Base-by-base conservation (phyloP, 2,113 vertebrate species). In the Entelurus aequoreus region DNA sequence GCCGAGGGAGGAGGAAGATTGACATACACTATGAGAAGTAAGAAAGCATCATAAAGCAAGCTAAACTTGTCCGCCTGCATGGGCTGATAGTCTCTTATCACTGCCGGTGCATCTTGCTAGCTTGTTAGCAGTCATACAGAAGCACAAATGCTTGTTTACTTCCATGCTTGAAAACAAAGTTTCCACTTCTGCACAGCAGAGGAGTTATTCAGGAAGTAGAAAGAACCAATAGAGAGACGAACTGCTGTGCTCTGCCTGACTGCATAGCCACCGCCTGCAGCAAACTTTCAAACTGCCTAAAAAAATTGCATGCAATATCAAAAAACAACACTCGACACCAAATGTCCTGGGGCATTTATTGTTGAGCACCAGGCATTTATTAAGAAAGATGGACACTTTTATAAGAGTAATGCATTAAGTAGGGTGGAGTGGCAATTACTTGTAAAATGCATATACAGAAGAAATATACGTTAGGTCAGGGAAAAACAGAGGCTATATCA, bases 231-330 rank as follows among this genome's bases (percentile, higher is more conserved):
- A 53, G 62, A 76, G 62, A 76, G 70, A 80, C 71, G 80, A 68
- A 79, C 68, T 74, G 77, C 82, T 80, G 75, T 46, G 68, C 66
- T 74, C 57, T 77, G 74, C 79, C 74, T 67, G 69, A 71, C 72
- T 83, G 72, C 66, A 76, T 72, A 83, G 78, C 66, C 63, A 65
- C 59, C 77, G 78, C 80, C 82, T 82, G 77, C 75, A 77, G 71
- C 68, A 77, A 78, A 46, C 42, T 46, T 42, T 3, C 40, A 42
- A 46, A 46, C 42, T 46, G 42, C 10, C 11, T 46, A 46, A 11
- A 46, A 46, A 46, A 42, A 44, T 42, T 9, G 6, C 40, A 42
- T 42, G 40, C 40, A 42, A 42, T 8, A 19, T 19, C 19, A 19
- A 19, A 19, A 19, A 42, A 6, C 40, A 42, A 42, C 5, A 8